These are phyloP conservation scores for Rhyacophila evoluta DNA, from an alignment of 2,888 invertebrate species.

Conservation along the genomic window DNA sequence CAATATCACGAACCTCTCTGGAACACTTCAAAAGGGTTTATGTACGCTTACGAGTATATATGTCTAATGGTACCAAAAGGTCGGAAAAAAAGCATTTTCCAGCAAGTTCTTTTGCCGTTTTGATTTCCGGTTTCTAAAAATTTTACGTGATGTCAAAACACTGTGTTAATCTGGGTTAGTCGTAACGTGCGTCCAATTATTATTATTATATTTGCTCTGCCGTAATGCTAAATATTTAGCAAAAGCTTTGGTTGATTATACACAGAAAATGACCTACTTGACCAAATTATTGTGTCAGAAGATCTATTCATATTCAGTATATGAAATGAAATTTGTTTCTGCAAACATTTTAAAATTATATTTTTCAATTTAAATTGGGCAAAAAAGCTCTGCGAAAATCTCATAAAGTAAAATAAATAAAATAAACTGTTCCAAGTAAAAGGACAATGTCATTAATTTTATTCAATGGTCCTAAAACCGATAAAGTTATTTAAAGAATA, in stretches of 20 bases:
- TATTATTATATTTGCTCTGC: background rate
- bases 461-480: too few species aligned
- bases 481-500: too few species aligned
- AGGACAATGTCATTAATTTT: too few species aligned
- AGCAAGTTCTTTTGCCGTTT: background rate
- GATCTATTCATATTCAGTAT: background rate
- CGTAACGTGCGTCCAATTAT: background rate
- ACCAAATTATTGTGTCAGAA: background rate
- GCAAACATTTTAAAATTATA: too few species aligned
- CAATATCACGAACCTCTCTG: background rate
- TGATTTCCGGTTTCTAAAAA: background rate
- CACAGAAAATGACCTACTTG: background rate
- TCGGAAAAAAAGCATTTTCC: background rate
- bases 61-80: background rate
- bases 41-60: slow-evolving; percentile 4
- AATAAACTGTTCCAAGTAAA: too few species aligned
- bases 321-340: background rate
- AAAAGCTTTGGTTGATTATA: background rate
- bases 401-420: too few species aligned
- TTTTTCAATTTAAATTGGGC: too few species aligned
- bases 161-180: background rate
- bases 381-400: too few species aligned
- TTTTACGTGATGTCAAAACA: background rate
- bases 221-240: background rate
- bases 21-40: background rate